Base-by-base conservation (phyloP, 1,140 invertebrate genomes). In the Mamestra configurata region DNA sequence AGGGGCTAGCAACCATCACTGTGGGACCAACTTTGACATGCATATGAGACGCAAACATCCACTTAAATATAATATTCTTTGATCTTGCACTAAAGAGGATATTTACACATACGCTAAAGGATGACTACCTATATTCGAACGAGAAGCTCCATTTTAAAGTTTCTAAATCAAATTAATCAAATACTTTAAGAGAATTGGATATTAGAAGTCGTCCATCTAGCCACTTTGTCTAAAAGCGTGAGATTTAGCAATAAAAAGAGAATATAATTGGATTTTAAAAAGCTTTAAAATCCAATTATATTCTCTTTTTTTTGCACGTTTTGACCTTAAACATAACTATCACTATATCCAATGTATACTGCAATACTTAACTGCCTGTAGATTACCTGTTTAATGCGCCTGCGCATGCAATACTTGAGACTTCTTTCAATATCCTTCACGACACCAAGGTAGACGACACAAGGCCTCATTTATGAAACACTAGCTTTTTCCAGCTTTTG, bases 251-350 rank as follows among this genome's bases (percentile, higher is more conserved):
- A 68, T 80, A 75, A 80, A 75, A 80, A 68, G 5, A 43, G 24
- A 18, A 66, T 73, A 51, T 57, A 10, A 51, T 64, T 43, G 20
- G 22, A 70, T 70, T 78, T 68, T 80, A 20, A 80, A 0, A n/a
- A 66, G 35, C 10, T 49, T 27, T 31, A 64, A 70, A 78, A 70
- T 70, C 22, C 20, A 43, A 64, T 51, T 10, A 57, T 51, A 73
- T 66, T 18, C 24, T 43, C 5, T 68, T n/a, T n/a, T 80, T 75
- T 76, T 68, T 68, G 59, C 35, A 31, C 59, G 31, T 6, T 57
- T 79, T 6, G 72, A 70, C 79, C 79, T 80, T 80, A 59, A 24
- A 51, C 24, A 20, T 78, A 78, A 78, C 76, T 61, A 75, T 80
- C 71, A 55, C 79, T 68, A 68, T 57, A 46, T 37, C 64, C 70